Evolutionary conservation across 2,888 invertebrate species (phyloP).

Genomic region (Dendrolimus houi): DNA sequence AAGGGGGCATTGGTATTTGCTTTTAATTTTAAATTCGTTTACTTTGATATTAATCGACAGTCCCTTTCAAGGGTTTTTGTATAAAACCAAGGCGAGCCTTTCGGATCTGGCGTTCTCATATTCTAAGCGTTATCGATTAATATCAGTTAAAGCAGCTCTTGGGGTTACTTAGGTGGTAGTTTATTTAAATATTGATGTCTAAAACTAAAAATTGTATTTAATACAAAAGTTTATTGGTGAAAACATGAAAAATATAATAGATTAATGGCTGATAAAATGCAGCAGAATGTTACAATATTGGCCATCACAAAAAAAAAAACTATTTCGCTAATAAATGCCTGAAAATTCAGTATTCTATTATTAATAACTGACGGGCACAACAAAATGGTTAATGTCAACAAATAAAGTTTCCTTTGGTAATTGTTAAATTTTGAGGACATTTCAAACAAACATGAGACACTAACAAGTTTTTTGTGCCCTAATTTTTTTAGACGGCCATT

Average conservation of each 20-base stretch:
- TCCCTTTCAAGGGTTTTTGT: too few relatives aligned
- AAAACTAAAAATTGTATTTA: slow-evolving; percentile 77
- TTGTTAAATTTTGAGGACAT: slow-evolving; percentile 52
- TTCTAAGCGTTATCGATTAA: too few relatives aligned
- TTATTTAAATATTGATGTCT: slow-evolving; percentile 72
- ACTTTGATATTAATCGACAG: slow-evolving; percentile 69
- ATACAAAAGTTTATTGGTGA: slow-evolving; percentile 77
- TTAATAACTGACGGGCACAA: slow-evolving; percentile 66
- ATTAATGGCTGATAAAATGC: slow-evolving; percentile 77
- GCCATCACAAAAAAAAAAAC: slow-evolving; percentile 68
- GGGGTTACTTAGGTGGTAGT: slow-evolving; percentile 68
- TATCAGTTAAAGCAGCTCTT: slow-evolving; percentile 18
- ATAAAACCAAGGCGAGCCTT: too few relatives aligned
- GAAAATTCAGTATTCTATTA: slow-evolving; percentile 69
- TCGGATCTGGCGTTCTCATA: too few relatives aligned
- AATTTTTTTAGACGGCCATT: slow-evolving; percentile 62
- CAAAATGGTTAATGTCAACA: slow-evolving; percentile 71
- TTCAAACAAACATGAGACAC: slow-evolving; percentile 65
- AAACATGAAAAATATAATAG: slow-evolving; percentile 77
- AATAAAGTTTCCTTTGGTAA: slow-evolving; percentile 59
- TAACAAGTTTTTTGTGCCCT: slow-evolving; percentile 75
- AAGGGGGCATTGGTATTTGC: too few relatives aligned
- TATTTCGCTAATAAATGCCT: slow-evolving; percentile 75
- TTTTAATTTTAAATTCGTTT: slow-evolving; percentile 15
- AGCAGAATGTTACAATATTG: slow-evolving; percentile 76